These are phyloP conservation scores for Lepisosteus oculatus DNA, from an alignment of 2,113 vertebrate species.

Conservation along the genomic window DNA sequence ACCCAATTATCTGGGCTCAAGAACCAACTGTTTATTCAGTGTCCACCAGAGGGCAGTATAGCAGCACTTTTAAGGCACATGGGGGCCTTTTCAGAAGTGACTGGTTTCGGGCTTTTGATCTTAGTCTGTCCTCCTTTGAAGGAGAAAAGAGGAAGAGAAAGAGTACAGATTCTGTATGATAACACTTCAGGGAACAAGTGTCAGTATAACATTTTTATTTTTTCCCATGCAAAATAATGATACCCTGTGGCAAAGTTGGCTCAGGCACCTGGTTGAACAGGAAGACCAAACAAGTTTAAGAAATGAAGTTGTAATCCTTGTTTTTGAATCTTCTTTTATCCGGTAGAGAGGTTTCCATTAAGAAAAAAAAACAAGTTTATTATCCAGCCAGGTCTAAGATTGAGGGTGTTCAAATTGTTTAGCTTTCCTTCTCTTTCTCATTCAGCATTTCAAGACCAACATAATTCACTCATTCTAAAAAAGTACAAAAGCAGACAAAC, in stretches of 20 bases:
- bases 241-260: conserved; percentile 32
- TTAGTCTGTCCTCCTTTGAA: conserved; percentile 25
- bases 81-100: conserved; percentile 3
- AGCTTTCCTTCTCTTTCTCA: no score
- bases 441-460: no score
- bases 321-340: conserved; percentile 31
- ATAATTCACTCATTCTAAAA: no score
- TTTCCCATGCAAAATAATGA: conserved; percentile 30
- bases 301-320: conserved; percentile 30
- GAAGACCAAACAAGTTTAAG: conserved; percentile 21
- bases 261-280: conserved; percentile 26
- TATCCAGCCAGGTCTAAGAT: no score
- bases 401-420: no score
- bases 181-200: conserved; percentile 28
- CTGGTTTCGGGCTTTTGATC: no score
- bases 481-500: no score
- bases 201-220: conserved; percentile 26
- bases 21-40: not conserved
- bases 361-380: no score
- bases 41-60: conserved; percentile 18
- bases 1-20: no score
- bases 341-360: conserved; percentile 14
- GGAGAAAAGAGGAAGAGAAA: conserved; percentile 18
- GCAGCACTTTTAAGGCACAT: not conserved
- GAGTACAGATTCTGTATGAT: conserved; percentile 22